Evolutionary conservation across 2,113 vertebrate genomes (phyloP).

Genomic region (Dunckerocampus dactyliophorus): DNA sequence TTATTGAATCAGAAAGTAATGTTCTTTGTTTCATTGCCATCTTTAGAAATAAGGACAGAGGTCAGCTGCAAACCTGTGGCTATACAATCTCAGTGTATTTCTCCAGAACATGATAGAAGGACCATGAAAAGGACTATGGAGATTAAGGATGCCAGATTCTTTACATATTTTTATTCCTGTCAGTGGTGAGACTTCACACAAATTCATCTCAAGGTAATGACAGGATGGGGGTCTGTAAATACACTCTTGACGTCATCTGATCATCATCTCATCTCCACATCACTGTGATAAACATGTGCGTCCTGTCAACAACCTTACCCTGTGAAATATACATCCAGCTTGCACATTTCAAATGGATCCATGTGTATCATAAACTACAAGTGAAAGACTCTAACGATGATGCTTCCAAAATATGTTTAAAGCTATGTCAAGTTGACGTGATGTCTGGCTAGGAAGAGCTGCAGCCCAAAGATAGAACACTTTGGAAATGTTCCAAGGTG

Average conservation of each 20-base stretch:
- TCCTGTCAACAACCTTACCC: constrained; percentile 12
- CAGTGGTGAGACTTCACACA: background rate
- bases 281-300: constrained; percentile 2
- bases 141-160: background rate
- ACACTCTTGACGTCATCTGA: constrained; percentile 3
- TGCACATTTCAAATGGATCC: background rate
- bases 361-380: background rate
- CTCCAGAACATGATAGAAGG: background rate
- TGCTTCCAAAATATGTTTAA: constrained; percentile 32
- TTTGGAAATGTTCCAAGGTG: constrained; percentile 24
- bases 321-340: constrained; percentile 5
- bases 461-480: constrained; percentile 27
- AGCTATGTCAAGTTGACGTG: constrained; percentile 29
- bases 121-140: no score
- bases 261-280: constrained; percentile 1
- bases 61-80: background rate
- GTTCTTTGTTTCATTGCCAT: background rate
- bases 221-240: background rate
- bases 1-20: constrained; percentile 5
- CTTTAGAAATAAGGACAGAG: constrained; percentile 6
- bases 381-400: constrained; percentile 36
- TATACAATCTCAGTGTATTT: background rate
- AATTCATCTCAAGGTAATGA: background rate
- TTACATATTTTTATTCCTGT: background rate
- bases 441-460: constrained; percentile 19